Conservation (phyloP, 2,888 invertebrate species). For the Nephrotoma guestfalica region DNA sequence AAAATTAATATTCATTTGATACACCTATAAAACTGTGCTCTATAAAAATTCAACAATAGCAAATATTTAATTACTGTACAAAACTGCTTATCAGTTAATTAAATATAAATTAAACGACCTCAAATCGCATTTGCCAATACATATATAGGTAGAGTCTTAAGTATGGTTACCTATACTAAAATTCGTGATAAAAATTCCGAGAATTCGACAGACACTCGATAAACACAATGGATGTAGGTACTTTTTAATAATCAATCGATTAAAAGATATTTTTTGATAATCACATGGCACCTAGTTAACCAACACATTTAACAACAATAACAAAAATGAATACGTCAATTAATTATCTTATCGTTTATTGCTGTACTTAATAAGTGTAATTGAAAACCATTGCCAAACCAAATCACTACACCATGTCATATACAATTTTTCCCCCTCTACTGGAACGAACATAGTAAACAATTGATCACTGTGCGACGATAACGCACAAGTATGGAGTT, state of each 20-base stretch:
- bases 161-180: too few relatives aligned
- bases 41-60: neutral
- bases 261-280: neutral
- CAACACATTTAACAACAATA: too few relatives aligned
- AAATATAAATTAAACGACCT: too few relatives aligned
- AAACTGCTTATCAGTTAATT: neutral
- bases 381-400: neutral
- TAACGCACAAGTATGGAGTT: neutral
- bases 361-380: neutral
- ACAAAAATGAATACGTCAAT: neutral
- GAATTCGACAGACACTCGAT: too few relatives aligned
- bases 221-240: too few relatives aligned
- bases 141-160: too few relatives aligned
- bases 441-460: too few relatives aligned
- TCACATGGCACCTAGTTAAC: too few relatives aligned
- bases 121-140: too few relatives aligned
- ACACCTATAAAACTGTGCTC: neutral
- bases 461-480: neutral
- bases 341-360: neutral
- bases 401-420: neutral
- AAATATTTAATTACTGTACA: neutral
- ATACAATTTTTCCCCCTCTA: neutral
- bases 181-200: too few relatives aligned
- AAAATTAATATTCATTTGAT: neutral
- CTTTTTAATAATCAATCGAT: neutral